Base-by-base conservation (phyloP, 1,140 invertebrate genomes). In the Trichomalopsis sarcophagae region DNA sequence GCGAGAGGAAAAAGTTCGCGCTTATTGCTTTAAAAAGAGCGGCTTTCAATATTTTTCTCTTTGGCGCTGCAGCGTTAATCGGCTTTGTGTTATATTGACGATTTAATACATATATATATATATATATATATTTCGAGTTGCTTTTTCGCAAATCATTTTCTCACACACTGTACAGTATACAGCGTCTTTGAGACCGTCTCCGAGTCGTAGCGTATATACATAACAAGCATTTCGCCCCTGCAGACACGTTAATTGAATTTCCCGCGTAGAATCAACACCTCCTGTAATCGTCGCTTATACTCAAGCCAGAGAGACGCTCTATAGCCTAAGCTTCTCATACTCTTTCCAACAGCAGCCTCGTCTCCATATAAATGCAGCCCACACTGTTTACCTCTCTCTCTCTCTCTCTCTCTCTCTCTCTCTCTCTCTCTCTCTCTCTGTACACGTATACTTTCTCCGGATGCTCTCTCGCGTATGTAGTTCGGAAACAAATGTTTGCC, bases 401-500 rank as follows among this genome's bases (percentile, higher is more conserved):
- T 44, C 40, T 2, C 7, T 7, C 40, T 40, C 0, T 40, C n/a
- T n/a, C n/a, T n/a, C n/a, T n/a, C n/a, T n/a, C 40, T 44, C 33
- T 1, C 6, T 44, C 36, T 40, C 36, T 9, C 36, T 5, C 36
- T 9, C 36, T 40, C 36, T 40, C 36, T 40, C 36, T 40, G 0
- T 9, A 7, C 36, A 9, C 36, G 2, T 62, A 62, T 36, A 36
- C 0, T 36, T 17, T 55, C 50, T 55, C 33, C 33, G 1, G 27
- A 27, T 36, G 33, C 33, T 33, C 33, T 55, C 50, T 13, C 30
- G 71, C 36, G 71, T 3, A 27, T 23, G 2, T 55, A 82, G 69
- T 82, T 82, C 5, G 40, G 50, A 74, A 82, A 75, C 71, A 74
- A 73, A 82, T 82, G 81, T 82, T 82, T 82, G 81, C 23, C 33